phyloP scores from a whole-genome alignment of 2,888 invertebrate genomes.

The Habrosyne pyritoides region DNA sequence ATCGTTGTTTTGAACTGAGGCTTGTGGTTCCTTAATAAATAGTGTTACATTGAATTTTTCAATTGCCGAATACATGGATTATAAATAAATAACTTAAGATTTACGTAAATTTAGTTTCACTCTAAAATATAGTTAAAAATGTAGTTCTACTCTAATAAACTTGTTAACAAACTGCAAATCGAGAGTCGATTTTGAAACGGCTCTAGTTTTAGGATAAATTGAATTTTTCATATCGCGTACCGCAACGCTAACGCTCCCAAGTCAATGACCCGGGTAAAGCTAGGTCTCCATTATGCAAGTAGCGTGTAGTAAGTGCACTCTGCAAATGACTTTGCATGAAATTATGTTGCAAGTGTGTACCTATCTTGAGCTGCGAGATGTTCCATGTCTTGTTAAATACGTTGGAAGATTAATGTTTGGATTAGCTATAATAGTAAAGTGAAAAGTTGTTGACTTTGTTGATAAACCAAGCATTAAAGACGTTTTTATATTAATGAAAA shows the following conservation, averaged over 20 bases:
- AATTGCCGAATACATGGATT: too few species aligned
- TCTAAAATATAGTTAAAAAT: too few species aligned
- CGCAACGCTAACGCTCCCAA: slow-evolving; percentile 16
- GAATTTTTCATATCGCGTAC: slow-evolving; percentile 25
- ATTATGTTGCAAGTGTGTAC: slow-evolving; percentile 7
- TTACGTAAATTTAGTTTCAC: too few species aligned
- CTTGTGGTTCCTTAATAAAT: too few species aligned
- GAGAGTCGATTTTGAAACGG: not conserved
- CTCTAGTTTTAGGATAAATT: slow-evolving; percentile 16
- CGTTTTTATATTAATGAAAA: too few species aligned
- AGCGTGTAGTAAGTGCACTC: slow-evolving; percentile 12
- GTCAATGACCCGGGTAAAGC: slow-evolving; percentile 10
- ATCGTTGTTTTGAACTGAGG: too few species aligned
- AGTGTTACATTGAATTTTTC: too few species aligned
- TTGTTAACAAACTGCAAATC: not conserved
- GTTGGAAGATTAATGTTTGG: slow-evolving; percentile 3
- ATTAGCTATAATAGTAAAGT: not conserved
- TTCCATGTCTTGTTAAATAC: not conserved
- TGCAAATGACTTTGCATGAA: slow-evolving; percentile 13
- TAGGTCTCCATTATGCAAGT: slow-evolving; percentile 9
- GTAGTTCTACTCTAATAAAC: not conserved
- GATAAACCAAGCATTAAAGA: not conserved
- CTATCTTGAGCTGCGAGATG: not conserved
- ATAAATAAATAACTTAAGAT: too few species aligned
- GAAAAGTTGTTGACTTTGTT: not conserved